Conservation (phyloP, 2,797 vertebrate species). For the Rhabdophis nuchalis region DNA sequence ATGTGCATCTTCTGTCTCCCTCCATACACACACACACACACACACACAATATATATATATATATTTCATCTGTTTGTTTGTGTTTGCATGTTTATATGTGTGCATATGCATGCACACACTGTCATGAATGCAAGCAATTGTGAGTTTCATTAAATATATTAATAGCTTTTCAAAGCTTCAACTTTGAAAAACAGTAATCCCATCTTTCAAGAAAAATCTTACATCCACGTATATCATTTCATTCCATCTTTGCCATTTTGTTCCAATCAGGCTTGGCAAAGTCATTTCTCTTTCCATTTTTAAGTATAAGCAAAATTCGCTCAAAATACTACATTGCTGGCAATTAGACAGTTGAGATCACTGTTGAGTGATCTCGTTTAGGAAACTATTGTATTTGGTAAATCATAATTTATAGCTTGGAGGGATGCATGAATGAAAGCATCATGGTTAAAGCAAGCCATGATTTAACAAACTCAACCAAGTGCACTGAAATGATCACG, state of each 20-base stretch:
- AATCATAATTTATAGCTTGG: neutral
- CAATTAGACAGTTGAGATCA: constrained; percentile 11
- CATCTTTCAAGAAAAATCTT: constrained; percentile 96
- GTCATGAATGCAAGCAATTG: constrained; percentile 65
- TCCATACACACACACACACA: neutral
- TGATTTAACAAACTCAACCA: neutral
- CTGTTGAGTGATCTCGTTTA: neutral
- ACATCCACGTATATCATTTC: constrained; percentile 61
- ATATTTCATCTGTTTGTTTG: constrained; percentile 23
- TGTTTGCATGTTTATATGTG: neutral
- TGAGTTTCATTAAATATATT: constrained; percentile 81
- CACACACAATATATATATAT: neutral
- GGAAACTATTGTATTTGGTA: neutral
- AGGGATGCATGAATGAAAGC: neutral
- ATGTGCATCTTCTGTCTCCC: neutral
- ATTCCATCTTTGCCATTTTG: constrained; percentile 41
- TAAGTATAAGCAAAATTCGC: constrained; percentile 20
- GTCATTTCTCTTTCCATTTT: constrained; percentile 34
- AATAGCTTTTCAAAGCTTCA: too few relatives aligned
- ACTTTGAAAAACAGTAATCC: constrained; percentile 91
- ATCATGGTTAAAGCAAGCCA: neutral
- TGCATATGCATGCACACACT: constrained; percentile 24
- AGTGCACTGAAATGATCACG: neutral
- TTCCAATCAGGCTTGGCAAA: constrained; percentile 5
- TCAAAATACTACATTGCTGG: neutral